These are phyloP conservation scores for Coelinius sp. DNA, from an alignment of 2,888 invertebrate genomes.

Conservation along the genomic window DNA sequence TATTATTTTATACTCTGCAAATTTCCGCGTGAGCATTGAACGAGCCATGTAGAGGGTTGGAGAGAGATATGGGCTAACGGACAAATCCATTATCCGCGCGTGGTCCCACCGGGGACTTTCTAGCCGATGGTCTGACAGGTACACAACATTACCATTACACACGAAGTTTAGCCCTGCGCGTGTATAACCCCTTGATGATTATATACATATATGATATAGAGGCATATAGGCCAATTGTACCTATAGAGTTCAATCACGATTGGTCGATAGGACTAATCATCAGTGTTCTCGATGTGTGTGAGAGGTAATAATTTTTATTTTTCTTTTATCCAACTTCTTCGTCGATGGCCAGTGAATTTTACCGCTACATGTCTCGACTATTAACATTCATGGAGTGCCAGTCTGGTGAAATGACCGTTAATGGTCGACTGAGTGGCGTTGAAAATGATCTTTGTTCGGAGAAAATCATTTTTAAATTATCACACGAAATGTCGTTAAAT, in stretches of 20 bases:
- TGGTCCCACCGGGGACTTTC: constrained; percentile 25
- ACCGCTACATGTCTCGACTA: constrained; percentile 18
- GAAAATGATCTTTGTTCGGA: not conserved
- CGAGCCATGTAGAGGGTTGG: not conserved
- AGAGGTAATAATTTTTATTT: not conserved
- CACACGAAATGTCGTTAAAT: not conserved
- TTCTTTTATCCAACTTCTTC: not conserved
- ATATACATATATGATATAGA: not conserved
- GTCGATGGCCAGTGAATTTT: not conserved
- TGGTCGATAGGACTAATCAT: constrained; percentile 3
- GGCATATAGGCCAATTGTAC: not conserved
- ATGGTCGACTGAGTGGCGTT: not conserved
- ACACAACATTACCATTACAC: constrained; percentile 51
- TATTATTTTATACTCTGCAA: not conserved
- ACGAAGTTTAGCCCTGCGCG: constrained; percentile 18
- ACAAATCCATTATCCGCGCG: constrained; percentile 54
- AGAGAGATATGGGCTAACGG: constrained; percentile 36
- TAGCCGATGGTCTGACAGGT: constrained; percentile 43
- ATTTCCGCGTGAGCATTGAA: constrained; percentile 1
- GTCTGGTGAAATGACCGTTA: constrained; percentile 24
- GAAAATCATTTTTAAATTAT: constrained; percentile 3
- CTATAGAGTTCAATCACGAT: not conserved
- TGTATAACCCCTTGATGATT: not conserved
- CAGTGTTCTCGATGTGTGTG: not conserved
- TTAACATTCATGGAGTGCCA: constrained; percentile 23